Evolutionary conservation across 2,113 vertebrate genomes (phyloP), one percentile per base, ranked within the genome.

Genomic region (Oryzias melastigma): DNA sequence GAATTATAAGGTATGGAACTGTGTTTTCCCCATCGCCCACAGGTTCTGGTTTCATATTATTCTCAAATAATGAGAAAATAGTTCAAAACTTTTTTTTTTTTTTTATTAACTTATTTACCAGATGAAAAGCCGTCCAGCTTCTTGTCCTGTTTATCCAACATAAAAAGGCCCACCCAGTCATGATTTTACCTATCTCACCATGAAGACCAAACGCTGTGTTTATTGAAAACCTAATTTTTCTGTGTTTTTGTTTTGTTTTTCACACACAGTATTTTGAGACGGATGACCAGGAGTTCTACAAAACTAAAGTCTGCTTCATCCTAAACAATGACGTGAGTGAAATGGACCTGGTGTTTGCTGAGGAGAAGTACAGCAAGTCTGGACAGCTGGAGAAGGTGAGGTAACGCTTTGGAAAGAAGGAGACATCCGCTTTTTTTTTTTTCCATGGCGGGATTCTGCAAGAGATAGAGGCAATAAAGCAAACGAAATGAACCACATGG

Each of bases 291-390:
- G 97, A 99, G 84, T 99, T 98, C 89, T 99, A 97, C 89, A 98
- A 99, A 91, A 97, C 96, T 73, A 99, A 99, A 91, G 97, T 99
- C 66, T 97, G 95, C 88, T 99, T 97, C 88, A 95, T 99, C 84
- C 90, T 99, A 76, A 95, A 98, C 88, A 97, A 99, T 86, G 97
- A 99, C 84, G 94, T 99, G 87, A 97, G 93, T 67, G 97, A 98
- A 82, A 98, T 98, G 94, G 96, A 99, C 83, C 87, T 99, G 75
- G 94, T 98, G 73, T 98, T 99, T 80, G 96, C 97, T 46, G 97
- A 99, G 87, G 97, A 99, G 85, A 98, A 96, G 78, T 99, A 99
- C 58, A 96, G 91, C 87, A 96, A 93, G 88, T 92, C 90, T 1
- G 97, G 97, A 73, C 97, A 98, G 71, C 87, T 99, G 88, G 97